Evolutionary conservation across 1,140 invertebrate genomes (phyloP), one percentile per base, ranked within the genome.

Genomic region (Campoletis sonorensis): DNA sequence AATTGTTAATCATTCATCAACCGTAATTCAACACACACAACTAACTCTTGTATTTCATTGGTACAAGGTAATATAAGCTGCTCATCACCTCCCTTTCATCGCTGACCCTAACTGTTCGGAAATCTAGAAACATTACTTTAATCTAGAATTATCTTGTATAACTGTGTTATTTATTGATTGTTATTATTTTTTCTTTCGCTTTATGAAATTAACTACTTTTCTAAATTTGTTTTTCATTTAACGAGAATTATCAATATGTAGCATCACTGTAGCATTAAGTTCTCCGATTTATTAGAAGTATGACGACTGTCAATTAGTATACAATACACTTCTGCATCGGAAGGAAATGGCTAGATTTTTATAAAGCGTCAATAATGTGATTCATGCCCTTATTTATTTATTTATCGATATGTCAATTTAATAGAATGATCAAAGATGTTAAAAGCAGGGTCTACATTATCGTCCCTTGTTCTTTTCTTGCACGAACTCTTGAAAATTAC

Each of bases 1-100:
- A 37, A 75, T 75, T 23, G 72, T 75, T 54, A 54, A 75, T n/a
- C 40, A 27, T 75, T 54, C 45, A 75, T 54, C 16, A 23, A 72
- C 15, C 51, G 40, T 21, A 54, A 51, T 49, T 26, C 23, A 26
- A 40, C n/a, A 40, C 37, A 75, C 40, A 40, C 18, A 27, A 75
- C 45, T 27, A 49, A 37, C 70, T 72, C 40, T 75, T 45, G 15
- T 75, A 26, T 54, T 54, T 54, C 23, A 75, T 75, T 75, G 71
- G 71, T 61, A 64, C 27, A 37, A 83, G 40, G 21, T 79, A 76
- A 73, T 13, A 51, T 15, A 30, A 33, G 30, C 5, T 33, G 18
- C 37, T 72, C 23, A 45, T 72, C 61, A 21, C 23, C 61, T 21
- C 23, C 37, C 21, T 72, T n/a, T 72, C 37, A 45, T 23, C 37